Evolutionary conservation across 2,797 vertebrate genomes (phyloP).

Genomic region (Pangasius larnaudii): DNA sequence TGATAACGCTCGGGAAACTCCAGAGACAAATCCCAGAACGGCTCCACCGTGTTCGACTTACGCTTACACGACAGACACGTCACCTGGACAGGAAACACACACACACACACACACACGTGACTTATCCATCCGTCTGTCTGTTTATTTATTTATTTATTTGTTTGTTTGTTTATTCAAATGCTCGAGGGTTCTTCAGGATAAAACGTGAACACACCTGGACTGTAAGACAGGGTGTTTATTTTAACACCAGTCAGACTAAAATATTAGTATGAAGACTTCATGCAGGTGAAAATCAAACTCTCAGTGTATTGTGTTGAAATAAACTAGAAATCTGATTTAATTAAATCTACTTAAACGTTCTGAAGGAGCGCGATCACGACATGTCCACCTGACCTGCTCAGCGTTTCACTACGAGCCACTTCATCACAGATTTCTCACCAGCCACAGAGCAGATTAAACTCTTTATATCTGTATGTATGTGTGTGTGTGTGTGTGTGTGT

Average conservation of each 20-base stretch:
- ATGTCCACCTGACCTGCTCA: not conserved
- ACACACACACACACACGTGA: not conserved
- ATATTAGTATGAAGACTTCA: not conserved
- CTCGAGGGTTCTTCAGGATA: not conserved
- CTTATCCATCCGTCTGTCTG: not conserved
- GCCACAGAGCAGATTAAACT: not conserved
- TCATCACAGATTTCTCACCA: not conserved
- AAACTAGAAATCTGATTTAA: not conserved
- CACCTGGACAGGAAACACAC: slow-evolving; percentile 76
- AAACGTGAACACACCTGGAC: not conserved
- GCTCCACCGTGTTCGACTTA: slow-evolving; percentile 98
- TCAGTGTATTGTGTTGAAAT: not conserved
- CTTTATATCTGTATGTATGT: too few species aligned
- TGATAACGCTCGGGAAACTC: slow-evolving; percentile 98
- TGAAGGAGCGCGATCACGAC: not conserved
- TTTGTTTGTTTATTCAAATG: not conserved
- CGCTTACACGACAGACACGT: slow-evolving; percentile 96
- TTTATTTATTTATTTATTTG: not conserved
- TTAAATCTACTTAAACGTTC: not conserved
- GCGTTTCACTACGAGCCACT: not conserved
- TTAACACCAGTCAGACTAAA: not conserved
- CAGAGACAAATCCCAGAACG: slow-evolving; percentile 98
- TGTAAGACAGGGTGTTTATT: not conserved
- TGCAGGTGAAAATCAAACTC: not conserved
- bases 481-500: too few species aligned